These are phyloP conservation scores for Dynastes grantii DNA, from an alignment of 2,888 invertebrate species.

Conservation along the genomic window DNA sequence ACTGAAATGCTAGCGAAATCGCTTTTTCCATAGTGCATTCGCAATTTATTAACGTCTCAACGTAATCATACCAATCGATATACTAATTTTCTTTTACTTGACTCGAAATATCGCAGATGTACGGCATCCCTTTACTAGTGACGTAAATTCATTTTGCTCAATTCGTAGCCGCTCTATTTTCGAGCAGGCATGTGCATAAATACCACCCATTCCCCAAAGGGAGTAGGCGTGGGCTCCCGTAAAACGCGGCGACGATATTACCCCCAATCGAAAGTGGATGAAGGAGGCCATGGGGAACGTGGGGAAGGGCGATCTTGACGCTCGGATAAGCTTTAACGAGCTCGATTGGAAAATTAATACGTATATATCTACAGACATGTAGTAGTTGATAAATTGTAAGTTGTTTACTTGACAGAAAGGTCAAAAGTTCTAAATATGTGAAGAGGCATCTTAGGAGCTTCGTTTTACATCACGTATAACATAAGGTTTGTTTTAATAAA, in stretches of 20 bases:
- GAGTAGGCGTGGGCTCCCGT: not conserved
- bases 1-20: too few relatives aligned
- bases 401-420: not conserved
- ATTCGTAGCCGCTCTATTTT: not conserved
- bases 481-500: too few relatives aligned
- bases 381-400: not conserved
- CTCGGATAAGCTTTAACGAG: not conserved
- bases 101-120: not conserved
- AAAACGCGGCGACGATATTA: not conserved
- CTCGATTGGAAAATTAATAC: slow-evolving; percentile 7
- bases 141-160: not conserved
- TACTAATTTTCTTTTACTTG: not conserved
- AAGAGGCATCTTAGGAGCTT: not conserved
- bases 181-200: not conserved
- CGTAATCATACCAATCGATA: not conserved
- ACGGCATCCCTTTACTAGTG: not conserved
- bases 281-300: too few relatives aligned
- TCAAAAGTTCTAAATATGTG: not conserved
- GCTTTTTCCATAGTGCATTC: too few relatives aligned
- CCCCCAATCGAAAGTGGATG: too few relatives aligned
- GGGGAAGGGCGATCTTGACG: not conserved
- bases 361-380: not conserved
- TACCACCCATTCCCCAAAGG: not conserved
- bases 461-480: not conserved
- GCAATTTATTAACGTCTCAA: too few relatives aligned